Conservation (phyloP, 92 coral and sea anemone genomes). For the Scolanthus callimorphus region DNA sequence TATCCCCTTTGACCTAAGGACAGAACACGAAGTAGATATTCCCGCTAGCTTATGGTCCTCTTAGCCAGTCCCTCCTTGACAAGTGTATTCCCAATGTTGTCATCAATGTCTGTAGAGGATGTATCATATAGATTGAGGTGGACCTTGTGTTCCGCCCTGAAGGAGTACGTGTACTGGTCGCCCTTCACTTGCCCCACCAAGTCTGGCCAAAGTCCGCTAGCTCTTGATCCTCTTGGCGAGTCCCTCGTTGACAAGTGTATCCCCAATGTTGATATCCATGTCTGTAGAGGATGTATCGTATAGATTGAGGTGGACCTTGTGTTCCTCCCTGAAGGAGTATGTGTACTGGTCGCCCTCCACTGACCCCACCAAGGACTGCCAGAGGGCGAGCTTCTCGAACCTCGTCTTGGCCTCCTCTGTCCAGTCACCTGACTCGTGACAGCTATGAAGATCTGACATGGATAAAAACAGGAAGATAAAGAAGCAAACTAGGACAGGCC, state of each 20-base stretch:
- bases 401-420: constrained; percentile 52
- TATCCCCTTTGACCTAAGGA: no score
- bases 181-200: no score
- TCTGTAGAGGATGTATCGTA: constrained; percentile 67
- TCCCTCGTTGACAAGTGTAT: constrained; percentile 58
- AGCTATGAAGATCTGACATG: constrained; percentile 33
- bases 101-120: constrained; percentile 50
- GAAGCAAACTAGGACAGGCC: no score
- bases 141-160: constrained; percentile 51
- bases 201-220: no score
- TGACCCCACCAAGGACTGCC: constrained; percentile 68
- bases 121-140: constrained; percentile 77
- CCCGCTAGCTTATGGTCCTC: constrained; percentile 17
- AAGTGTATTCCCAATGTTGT: constrained; percentile 59
- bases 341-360: constrained; percentile 49
- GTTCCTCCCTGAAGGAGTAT: constrained; percentile 44
- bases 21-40: no score
- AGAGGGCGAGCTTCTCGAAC: constrained; percentile 46
- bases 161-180: constrained; percentile 23
- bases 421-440: constrained; percentile 64
- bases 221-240: constrained; percentile 37
- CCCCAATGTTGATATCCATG: constrained; percentile 60
- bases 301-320: constrained; percentile 49
- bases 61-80: constrained; percentile 58
- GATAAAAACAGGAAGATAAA: no score